Evolutionary conservation across 2,113 vertebrate species (phyloP), one percentile per base, ranked within the genome.

Genomic region (Lonchura striata): DNA sequence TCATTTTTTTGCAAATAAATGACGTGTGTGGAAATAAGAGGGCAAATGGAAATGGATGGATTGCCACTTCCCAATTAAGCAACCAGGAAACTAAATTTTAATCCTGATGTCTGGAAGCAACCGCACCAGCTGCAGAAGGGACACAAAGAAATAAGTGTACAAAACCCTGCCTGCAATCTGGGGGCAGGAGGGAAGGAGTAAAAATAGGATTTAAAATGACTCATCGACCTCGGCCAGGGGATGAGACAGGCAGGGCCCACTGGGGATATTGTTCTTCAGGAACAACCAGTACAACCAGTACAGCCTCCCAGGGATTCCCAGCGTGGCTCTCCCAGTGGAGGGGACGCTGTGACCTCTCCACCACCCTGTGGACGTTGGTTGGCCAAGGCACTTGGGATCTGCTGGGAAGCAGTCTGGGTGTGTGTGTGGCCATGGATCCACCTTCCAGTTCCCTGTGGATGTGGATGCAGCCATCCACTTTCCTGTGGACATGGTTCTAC

Each of bases 71-170:
- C 65, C 86, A 82, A 79, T 88, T 82, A 90, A 76, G 81, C 14
- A 90, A 65, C 61, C 56, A 59, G 94, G 70, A 93, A 92, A 91
- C 86, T n/a, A 86, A 63, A 94, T 88, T 86, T 88, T 56, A 54
- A 57, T 90, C 35, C 60, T 39, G 47, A 33, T 74, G 90, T 90
- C 91, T 92, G 88, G 77, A 75, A 94, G 79, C 18, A 49, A 90
- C 86, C 7, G 82, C 92, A 59, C 76, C 76, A 92, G 94, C 88
- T 88, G 94, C 89, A 63, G 80, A 35, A 66, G 91, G 91, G 83
- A 88, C 82, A 70, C 80, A 86, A 83, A 92, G 91, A 92, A 90
- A 70, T 75, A 80, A 87, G 92, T 59, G 82, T 86, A 66, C 85
- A 77, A 86, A 65, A 15, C 42, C 82, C 79, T 54, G 78, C 15